phyloP scores from a whole-genome alignment of 2,797 vertebrate species.

The Psittacula derbiana region DNA sequence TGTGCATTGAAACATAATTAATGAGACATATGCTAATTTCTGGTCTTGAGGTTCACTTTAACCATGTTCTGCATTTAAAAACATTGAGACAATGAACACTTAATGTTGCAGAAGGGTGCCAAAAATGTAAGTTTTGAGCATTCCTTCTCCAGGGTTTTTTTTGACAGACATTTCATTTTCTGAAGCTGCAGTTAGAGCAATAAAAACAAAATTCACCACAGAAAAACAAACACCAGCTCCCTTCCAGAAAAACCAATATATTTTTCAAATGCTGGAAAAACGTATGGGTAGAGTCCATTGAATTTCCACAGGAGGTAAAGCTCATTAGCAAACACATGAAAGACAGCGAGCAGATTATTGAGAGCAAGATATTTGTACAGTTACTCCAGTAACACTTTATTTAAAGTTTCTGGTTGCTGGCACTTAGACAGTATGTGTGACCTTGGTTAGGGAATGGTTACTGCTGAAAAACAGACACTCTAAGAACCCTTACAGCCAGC shows the following conservation, averaged over 20 bases:
- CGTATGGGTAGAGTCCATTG: not conserved
- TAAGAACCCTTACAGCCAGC: not conserved
- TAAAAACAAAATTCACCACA: conserved; percentile 48
- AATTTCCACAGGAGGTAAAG: conserved; percentile 64
- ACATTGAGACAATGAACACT: not conserved
- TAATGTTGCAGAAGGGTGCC: conserved; percentile 1
- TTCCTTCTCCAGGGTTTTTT: conserved; percentile 48
- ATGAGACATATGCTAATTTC: not conserved
- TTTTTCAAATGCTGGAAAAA: conserved; percentile 27
- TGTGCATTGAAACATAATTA: conserved; percentile 1
- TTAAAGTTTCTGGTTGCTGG: conserved; percentile 30
- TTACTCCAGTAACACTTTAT: conserved; percentile 37
- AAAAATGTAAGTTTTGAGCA: not conserved
- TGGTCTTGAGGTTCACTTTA: conserved; percentile 14
- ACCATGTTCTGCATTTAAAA: not conserved
- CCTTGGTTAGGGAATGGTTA: not conserved
- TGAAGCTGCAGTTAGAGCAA: conserved; percentile 40
- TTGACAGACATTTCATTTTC: conserved; percentile 59
- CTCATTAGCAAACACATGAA: conserved; percentile 53
- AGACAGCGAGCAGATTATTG: conserved; percentile 66
- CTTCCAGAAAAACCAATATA: conserved; percentile 15
- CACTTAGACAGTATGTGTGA: conserved; percentile 17
- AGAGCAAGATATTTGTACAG: conserved; percentile 14
- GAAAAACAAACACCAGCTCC: conserved; percentile 62
- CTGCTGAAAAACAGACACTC: conserved; percentile 46